Percentiles rank a stretch among this genome's conserved stretches.
phyloP scores from a whole-genome alignment of 1,140 invertebrate genomes.

The Ceratoteleas bidentatus region DNA sequence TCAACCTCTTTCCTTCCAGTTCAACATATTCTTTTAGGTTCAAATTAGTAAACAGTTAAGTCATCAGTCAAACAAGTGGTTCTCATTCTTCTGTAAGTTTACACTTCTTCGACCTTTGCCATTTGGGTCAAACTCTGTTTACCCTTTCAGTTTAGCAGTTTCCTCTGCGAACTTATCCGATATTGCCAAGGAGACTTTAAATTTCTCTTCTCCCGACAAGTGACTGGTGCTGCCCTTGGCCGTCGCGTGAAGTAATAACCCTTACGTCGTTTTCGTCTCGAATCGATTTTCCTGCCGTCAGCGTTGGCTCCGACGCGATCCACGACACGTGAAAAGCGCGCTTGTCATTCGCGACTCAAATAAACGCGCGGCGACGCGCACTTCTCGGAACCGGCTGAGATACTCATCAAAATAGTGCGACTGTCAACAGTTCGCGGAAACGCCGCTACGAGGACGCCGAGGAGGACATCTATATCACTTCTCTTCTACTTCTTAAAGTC shows the following conservation, averaged over 20 bases:
- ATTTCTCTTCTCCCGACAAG: conserved; percentile 4
- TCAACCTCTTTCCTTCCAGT: too few relatives aligned
- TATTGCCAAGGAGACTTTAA: too few relatives aligned
- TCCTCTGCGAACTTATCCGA: too few relatives aligned
- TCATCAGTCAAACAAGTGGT: too few relatives aligned
- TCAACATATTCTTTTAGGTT: too few relatives aligned
- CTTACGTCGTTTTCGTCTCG: conserved; percentile 18
- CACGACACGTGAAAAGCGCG: conserved; percentile 30
- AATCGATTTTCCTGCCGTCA: conserved; percentile 27
- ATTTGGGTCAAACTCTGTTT: too few relatives aligned
- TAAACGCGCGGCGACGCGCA: conserved; percentile 31
- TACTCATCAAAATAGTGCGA: conserved; percentile 59
- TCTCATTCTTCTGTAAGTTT: too few relatives aligned
- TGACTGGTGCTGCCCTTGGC: conserved; percentile 35
- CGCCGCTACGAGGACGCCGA: conserved; percentile 44
- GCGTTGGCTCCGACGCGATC: conserved; percentile 15
- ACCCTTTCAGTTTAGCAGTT: too few relatives aligned
- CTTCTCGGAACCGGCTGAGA: conserved; percentile 42
- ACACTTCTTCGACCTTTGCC: too few relatives aligned
- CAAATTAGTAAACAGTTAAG: too few relatives aligned
- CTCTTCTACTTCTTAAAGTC: conserved; percentile 26
- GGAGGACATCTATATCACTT: conserved; percentile 40
- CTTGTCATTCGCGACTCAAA: conserved; percentile 37
- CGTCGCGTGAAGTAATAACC: conserved; percentile 36
- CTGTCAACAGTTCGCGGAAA: conserved; percentile 62